Evolutionary conservation across 2,113 vertebrate species (phyloP), one percentile per base, ranked within the genome.

Genomic region (Rhagologus leucostigma): DNA sequence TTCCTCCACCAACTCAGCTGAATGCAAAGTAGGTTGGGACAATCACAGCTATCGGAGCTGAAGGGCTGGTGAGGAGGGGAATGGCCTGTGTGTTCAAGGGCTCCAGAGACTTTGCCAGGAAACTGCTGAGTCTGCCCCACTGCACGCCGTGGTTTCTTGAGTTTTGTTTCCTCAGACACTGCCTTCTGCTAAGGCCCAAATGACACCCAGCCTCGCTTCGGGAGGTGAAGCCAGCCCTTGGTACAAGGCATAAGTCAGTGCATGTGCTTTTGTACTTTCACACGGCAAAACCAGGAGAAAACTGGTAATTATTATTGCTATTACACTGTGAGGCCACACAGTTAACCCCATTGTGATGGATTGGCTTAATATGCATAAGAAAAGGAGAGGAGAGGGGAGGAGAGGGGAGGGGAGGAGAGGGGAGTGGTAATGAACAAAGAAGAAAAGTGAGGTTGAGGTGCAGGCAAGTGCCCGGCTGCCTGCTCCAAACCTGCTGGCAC

Each of bases 21-120:
- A 79, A 92, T 89, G 73, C 69, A 56, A 87, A 95, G 76, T 23
- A 75, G 79, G 64, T 30, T 32, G 79, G 83, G 50, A 70, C 50
- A 90, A 81, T 52, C 62, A 23, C 64, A 74, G 71, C 79, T 50
- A 5, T 6, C 3, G 11, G 78, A 21, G 21, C 23, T 23, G 67
- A 49, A 63, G 74, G 67, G 52, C 56, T 7, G 10, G 44, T 56
- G 76, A 62, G 74, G 56, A 73, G 69, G 49, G 49, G 71, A 80
- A 27, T 18, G 42, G 46, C 37, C 87, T 30, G 13, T 1, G 4
- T 10, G 2, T 23, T 57, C 57, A 56, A 30, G 46, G 53, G 64
- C 59, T 85, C 65, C n/a, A 29, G 1, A 55, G 78, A 41, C 24
- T 71, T 47, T 46, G 52, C 21, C 59, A 68, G 47, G 74, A n/a